Evolutionary conservation across 2,797 vertebrate species (phyloP), one percentile per base, ranked within the genome.

Genomic region (Hoplostethus mediterraneus): DNA sequence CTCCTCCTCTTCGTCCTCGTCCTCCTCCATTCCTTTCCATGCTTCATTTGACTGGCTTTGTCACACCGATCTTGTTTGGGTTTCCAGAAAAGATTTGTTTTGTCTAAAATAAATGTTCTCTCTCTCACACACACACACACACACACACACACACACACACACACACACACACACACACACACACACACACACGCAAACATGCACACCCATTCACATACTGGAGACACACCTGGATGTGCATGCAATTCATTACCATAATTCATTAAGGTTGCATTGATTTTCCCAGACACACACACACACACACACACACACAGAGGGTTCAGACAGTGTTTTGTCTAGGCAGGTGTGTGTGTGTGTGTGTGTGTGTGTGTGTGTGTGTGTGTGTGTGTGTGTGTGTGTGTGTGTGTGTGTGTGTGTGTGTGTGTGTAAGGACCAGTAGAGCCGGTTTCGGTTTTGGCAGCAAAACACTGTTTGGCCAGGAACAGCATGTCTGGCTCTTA

Each of bases 281-380:
- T 56, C 53, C n/a, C 71, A 67, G 5, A 40, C 36, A 17, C 30
- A 63, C 45, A 40, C 42, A 58, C 17, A 48, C 48, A 80, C 77
- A 83, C 73, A 77, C 66, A 73, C 33, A 82, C 65, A 66, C 60
- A 61, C 62, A 66, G 48, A 73, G 60, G 57, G 57, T 71, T 73
- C 75, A 82, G 86, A 84, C 85, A 63, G 70, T 93, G 89, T 91
- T 90, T 75, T 90, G 92, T 90, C 87, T 90, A 69, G 73, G 65
- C 75, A 73, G 53, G 84, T 81, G 82, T 76, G 71, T 85, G 73
- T 70, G 55, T 65, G 3, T 58, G 73, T 70, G 55, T 65, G 3
- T 58, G 73, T 70, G 55, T 65, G 3, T 58, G 73, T 70, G 55
- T 65, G 3, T 58, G 73, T 70, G 55, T 65, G 3, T 58, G 73